These are phyloP conservation scores for Palythoa caribaeorum DNA, from an alignment of 92 coral and sea anemone species.

Conservation along the genomic window DNA sequence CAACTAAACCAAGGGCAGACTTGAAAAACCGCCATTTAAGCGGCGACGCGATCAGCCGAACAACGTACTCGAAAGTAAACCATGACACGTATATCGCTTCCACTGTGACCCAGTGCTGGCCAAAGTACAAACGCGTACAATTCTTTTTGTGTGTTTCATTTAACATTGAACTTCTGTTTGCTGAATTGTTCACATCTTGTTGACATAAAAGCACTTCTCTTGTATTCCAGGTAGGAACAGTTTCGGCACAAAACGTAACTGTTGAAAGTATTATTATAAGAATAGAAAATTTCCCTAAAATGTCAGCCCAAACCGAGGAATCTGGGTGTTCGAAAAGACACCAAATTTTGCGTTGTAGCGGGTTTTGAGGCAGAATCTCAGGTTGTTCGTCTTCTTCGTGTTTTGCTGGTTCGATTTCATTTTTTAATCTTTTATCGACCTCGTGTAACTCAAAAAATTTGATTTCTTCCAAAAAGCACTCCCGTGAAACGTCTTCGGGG, in stretches of 20 bases:
- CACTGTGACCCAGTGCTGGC: conserved; percentile 74
- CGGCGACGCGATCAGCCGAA: conserved; percentile 79
- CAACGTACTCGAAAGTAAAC: conserved; percentile 87
- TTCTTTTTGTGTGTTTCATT: conserved; percentile 34
- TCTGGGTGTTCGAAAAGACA: conserved; percentile 82
- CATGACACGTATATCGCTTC: conserved; percentile 82
- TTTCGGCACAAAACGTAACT: conserved; percentile 87
- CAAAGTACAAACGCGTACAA: conserved; percentile 17
- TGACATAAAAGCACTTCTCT: conserved; percentile 40
- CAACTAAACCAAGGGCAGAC: conserved; percentile 86
- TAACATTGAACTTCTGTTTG: neutral
- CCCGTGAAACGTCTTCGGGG: conserved; percentile 92
- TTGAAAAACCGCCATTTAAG: conserved; percentile 63
- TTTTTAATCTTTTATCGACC: conserved; percentile 74
- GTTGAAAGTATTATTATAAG: conserved; percentile 77
- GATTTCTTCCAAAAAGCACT: conserved; percentile 85
- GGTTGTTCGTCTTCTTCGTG: conserved; percentile 9
- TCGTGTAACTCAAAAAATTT: conserved; percentile 90
- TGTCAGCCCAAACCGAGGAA: conserved; percentile 74
- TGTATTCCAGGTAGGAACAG: conserved; percentile 60
- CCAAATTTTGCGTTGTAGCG: conserved; percentile 76
- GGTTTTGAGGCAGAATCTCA: conserved; percentile 52
- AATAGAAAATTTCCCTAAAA: conserved; percentile 80
- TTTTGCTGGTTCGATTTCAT: conserved; percentile 72
- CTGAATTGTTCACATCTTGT: conserved; percentile 22